Evolutionary conservation across 2,888 invertebrate genomes (phyloP).

Genomic region (Rhimphoctona megacephalus): DNA sequence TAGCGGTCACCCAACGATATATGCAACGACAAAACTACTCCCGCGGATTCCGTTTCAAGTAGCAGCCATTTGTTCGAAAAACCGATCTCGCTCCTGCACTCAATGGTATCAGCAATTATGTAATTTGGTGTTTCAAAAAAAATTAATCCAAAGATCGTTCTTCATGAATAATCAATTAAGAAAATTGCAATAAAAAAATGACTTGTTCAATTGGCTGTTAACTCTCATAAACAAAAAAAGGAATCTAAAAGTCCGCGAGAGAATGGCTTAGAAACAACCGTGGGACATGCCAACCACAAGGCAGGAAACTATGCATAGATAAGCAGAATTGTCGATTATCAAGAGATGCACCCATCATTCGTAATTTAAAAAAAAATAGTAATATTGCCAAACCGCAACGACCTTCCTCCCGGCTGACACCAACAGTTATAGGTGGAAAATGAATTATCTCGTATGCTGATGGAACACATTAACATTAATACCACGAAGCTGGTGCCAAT

Average conservation of each 20-base stretch:
- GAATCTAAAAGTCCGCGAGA: not conserved
- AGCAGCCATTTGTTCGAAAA: constrained; percentile 4
- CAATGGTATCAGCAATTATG: not conserved
- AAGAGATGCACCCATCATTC: constrained; percentile 36
- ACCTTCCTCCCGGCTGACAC: constrained; percentile 22
- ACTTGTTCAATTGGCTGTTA: not conserved
- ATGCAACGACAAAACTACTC: constrained; percentile 35
- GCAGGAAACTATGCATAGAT: constrained; percentile 51
- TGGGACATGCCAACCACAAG: constrained; percentile 38
- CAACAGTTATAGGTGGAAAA: constrained; percentile 71
- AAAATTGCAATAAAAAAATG: not conserved
- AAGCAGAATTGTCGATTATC: constrained; percentile 44
- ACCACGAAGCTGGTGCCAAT: constrained; percentile 7
- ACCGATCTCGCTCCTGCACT: not conserved
- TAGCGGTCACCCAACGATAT: constrained; percentile 20
- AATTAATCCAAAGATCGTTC: not conserved
- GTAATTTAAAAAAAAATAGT: constrained; percentile 3
- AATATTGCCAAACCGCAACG: constrained; percentile 36
- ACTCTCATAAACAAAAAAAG: not conserved
- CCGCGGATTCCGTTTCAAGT: constrained; percentile 26
- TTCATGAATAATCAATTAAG: not conserved
- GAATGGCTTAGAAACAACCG: constrained; percentile 9
- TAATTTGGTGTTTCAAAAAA: not conserved
- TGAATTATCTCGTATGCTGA: constrained; percentile 76
- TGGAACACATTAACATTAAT: constrained; percentile 6